Evolutionary conservation across 2,888 invertebrate genomes (phyloP), one percentile per base, ranked within the genome.

Genomic region (Pocota personata): DNA sequence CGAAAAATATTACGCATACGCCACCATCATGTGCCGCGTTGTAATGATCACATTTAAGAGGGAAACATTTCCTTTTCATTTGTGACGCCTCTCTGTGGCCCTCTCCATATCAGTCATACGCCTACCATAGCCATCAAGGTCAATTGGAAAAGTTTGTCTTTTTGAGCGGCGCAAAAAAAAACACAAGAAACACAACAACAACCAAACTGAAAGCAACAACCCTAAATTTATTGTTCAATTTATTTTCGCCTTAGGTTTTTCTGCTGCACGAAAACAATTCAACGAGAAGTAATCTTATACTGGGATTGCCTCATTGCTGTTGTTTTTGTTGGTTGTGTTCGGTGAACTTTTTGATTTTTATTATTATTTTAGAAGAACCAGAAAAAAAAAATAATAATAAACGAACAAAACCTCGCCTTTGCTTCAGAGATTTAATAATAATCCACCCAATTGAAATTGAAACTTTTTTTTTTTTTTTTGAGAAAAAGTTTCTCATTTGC

Each of bases 191-290:
- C n/a, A 12, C n/a, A n/a, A n/a, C n/a, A n/a, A n/a, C n/a, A n/a
- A 6, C 10, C 32, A 55, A 62, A 73, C 69, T 46, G 40, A 69
- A 48, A 62, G 78, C 72, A 79, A 67, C 83, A 73, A 79, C 67
- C 55, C 55, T 75, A 69, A 83, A 83, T 83, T 83, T 83, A 78
- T 83, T 83, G 83, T 75, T 73, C 73, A 83, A 79, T 83, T 83
- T 83, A 79, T 78, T 69, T 79, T 69, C 67, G 83, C 83, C 83
- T 73, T 69, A 79, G 83, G 82, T 83, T 62, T 73, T 67, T 50
- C 35, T 30, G 60, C 67, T 67, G 35, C 58, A 64, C 37, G 79
- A 73, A 73, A 79, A 62, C 79, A 83, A 83, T 83, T 83, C 83
- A 73, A 75, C 57, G 46, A 57, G 73, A 73, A 83, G 83, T 79